Evolutionary conservation across 1,140 invertebrate genomes (phyloP), one percentile per base, ranked within the genome.

Genomic region (Ceratosolen solmsi): DNA sequence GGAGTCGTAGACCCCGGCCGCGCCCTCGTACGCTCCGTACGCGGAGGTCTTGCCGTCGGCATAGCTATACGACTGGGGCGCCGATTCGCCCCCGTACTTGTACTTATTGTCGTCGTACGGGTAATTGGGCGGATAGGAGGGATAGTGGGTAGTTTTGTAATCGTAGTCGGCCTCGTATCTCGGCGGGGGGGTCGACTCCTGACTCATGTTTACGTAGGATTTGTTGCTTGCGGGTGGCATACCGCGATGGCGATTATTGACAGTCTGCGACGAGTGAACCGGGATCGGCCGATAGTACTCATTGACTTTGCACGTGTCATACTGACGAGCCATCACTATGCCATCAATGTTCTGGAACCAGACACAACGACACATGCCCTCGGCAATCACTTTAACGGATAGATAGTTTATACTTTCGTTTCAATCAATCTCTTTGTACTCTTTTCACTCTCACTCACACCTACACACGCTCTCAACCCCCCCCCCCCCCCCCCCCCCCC

Each of bases 321-420:
- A 91, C 88, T 91, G 90, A 90, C 91, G 90, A 84, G 90, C 89
- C 90, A 91, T 91, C 90, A 92, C 90, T 90, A 92, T 89, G 82
- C 91, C 90, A 89, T 92, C 91, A 89, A 92, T 92, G 88, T 91
- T 92, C 91, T 92, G 91, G 84, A 92, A 92, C 91, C 90, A 92
- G 90, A 92, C 90, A 91, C 90, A 91, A 90, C 91, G 89, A 91
- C 88, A 89, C 89, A 87, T 90, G 87, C 89, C 88, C 89, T 90
- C 89, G 89, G 87, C 89, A 91, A 91, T 91, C 87, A 89, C 70
- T 79, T 79, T 82, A 79, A 72, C 78, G 78, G 65, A 79, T 79
- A 79, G 63, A 79, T 77, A 68, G 63, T 78, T 60, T 78, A 58
- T 77, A 70, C 58, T 72, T 77, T 82, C 75, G 41, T 38, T 72